Evolutionary conservation across 2,888 invertebrate species (phyloP).

Genomic region (Axea sp.): DNA sequence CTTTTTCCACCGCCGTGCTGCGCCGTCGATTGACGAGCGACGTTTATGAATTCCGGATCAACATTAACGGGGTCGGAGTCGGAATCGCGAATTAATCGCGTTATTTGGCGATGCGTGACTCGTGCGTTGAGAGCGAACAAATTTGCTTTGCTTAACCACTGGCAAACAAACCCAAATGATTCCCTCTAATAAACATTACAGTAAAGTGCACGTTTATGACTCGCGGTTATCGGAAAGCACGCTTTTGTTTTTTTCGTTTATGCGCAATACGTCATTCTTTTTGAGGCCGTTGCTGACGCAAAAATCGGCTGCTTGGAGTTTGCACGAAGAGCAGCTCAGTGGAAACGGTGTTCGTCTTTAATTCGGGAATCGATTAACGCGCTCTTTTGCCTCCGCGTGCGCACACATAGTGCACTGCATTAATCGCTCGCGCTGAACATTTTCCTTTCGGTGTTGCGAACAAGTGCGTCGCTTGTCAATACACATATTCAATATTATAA

Average conservation of each 20-base stretch:
- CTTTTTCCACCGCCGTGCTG: not conserved
- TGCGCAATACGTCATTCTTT: slow-evolving; percentile 9
- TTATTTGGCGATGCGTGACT: slow-evolving; percentile 11
- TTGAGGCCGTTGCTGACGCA: no score
- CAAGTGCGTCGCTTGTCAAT: slow-evolving; percentile 17
- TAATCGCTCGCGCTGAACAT: slow-evolving; percentile 13
- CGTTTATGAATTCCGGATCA: not conserved
- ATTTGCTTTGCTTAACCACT: slow-evolving; percentile 13
- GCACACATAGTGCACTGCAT: no score
- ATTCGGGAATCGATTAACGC: no score
- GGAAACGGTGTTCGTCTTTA: no score
- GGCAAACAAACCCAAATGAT: slow-evolving; percentile 19
- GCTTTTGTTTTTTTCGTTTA: not conserved
- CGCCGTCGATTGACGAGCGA: not conserved
- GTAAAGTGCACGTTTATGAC: not conserved
- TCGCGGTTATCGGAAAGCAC: not conserved
- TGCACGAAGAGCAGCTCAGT: no score
- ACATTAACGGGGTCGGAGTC: not conserved
- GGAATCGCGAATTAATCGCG: slow-evolving; percentile 2
- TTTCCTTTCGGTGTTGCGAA: not conserved
- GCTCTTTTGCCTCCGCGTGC: no score
- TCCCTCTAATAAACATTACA: slow-evolving; percentile 10
- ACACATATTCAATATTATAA: slow-evolving; percentile 20
- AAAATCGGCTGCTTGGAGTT: no score
- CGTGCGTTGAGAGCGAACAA: slow-evolving; percentile 2